phyloP scores from a whole-genome alignment of 2,113 vertebrate genomes.

The Atractosteus spatula region DNA sequence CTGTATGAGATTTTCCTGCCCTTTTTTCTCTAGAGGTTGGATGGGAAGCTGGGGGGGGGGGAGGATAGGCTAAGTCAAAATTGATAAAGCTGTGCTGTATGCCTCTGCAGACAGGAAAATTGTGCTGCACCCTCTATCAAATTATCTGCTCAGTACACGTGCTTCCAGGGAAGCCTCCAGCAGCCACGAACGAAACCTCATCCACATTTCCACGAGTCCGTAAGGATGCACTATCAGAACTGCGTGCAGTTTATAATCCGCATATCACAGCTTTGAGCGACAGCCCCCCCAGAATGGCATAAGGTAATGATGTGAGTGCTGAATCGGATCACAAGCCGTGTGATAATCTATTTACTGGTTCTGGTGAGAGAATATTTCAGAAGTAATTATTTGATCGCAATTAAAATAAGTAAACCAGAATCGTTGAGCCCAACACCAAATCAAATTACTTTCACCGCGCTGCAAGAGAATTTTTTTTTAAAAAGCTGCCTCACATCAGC shows the following conservation, averaged over 20 bases:
- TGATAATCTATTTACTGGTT: constrained; percentile 6
- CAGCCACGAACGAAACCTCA: neutral
- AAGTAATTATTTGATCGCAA: constrained; percentile 14
- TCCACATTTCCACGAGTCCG: neutral
- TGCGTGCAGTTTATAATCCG: neutral
- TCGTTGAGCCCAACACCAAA: neutral
- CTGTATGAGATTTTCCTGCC: too few species aligned
- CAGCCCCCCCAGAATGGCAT: neutral
- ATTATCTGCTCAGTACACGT: too few species aligned
- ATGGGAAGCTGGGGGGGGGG: too few species aligned
- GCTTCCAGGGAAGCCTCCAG: too few species aligned
- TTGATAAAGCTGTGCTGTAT: too few species aligned
- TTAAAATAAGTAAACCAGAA: neutral
- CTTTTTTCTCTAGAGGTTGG: too few species aligned
- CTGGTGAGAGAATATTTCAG: neutral
- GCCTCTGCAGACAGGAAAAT: too few species aligned
- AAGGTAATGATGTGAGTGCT: neutral
- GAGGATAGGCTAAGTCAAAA: too few species aligned
- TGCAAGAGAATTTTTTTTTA: neutral
- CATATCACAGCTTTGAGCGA: constrained; percentile 1
- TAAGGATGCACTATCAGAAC: neutral
- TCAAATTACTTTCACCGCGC: neutral
- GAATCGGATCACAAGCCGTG: neutral
- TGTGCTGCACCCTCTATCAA: too few species aligned
- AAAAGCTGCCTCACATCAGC: neutral